Percentiles rank a stretch among this genome's conserved stretches.
Evolutionary conservation across 2,113 vertebrate species (phyloP).

Genomic region (Antidorcas marsupialis): DNA sequence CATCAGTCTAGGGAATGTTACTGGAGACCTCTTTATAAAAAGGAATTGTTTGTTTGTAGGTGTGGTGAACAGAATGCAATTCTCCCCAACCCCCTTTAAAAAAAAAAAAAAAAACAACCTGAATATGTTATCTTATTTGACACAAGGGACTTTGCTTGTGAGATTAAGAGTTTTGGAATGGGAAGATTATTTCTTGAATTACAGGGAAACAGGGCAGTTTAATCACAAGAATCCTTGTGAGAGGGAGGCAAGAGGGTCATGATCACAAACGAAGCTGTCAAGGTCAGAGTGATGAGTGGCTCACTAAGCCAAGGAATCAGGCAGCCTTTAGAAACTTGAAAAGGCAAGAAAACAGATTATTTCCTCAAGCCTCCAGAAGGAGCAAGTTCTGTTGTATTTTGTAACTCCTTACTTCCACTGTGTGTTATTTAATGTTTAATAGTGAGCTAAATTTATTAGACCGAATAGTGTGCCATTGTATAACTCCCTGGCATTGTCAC

Average conservation of each 20-base stretch:
- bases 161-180: not conserved
- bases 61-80: not conserved
- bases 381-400: not conserved
- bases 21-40: not conserved
- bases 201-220: not conserved
- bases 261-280: not conserved
- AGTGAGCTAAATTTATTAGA: not conserved
- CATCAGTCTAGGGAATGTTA: not conserved
- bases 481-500: not conserved
- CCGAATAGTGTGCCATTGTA: not conserved
- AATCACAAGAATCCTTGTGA: not conserved
- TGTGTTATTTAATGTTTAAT: not conserved
- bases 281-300: not conserved
- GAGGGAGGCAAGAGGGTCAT: not conserved
- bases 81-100: fast-evolving
- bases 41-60: not conserved
- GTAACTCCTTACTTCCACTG: not conserved
- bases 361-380: not conserved
- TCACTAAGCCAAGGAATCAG: not conserved
- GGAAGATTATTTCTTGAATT: not conserved
- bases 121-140: not conserved
- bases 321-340: not conserved
- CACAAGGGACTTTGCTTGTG: not conserved
- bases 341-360: not conserved
- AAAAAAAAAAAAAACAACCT: not conserved